A percentile compares a stretch with the other conserved stretches of the same genome.
These are phyloP conservation scores for Aselliscus stoliczkanus DNA, from an alignment of 2,797 vertebrate species.

Conservation along the genomic window DNA sequence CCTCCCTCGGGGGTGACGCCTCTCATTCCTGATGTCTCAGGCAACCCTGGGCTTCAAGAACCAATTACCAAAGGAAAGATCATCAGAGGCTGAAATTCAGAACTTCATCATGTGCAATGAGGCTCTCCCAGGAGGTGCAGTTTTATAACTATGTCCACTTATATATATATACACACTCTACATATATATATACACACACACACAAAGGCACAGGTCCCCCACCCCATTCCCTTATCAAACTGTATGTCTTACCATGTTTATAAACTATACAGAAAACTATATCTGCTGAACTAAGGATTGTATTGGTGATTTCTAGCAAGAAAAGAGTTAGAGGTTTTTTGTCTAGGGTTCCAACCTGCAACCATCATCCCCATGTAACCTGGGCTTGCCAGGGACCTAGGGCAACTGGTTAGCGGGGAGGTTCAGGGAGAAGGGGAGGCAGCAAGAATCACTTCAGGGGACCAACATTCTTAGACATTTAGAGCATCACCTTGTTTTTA, in stretches of 20 bases:
- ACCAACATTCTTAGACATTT: conserved; percentile 77
- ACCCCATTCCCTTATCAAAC: conserved; percentile 73
- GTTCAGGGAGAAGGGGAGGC: conserved; percentile 33
- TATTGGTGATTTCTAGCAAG: conserved; percentile 79
- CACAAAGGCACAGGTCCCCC: conserved; percentile 77
- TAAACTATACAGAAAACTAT: conserved; percentile 92
- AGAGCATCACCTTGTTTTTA: conserved; percentile 73
- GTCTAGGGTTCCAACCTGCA: conserved; percentile 72
- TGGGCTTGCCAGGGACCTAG: conserved; percentile 55
- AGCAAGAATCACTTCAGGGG: conserved; percentile 69
- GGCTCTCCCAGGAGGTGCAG: conserved; percentile 78
- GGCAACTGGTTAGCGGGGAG: background rate
- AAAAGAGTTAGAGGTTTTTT: conserved; percentile 73
- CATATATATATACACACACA: conserved; percentile 33
- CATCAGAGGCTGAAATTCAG: conserved; percentile 75
- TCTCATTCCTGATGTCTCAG: conserved; percentile 82
- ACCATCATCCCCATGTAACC: conserved; percentile 66
- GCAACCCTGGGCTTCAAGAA: conserved; percentile 80
- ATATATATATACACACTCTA: conserved; percentile 63
- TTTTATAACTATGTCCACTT: conserved; percentile 83
- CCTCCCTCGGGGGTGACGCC: conserved; percentile 6
- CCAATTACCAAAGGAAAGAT: conserved; percentile 85
- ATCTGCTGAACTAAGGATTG: conserved; percentile 91
- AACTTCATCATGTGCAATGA: conserved; percentile 63
- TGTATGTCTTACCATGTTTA: conserved; percentile 88